Conservation (phyloP, 2,797 vertebrate species). For the Rhynchotus rufescens region DNA sequence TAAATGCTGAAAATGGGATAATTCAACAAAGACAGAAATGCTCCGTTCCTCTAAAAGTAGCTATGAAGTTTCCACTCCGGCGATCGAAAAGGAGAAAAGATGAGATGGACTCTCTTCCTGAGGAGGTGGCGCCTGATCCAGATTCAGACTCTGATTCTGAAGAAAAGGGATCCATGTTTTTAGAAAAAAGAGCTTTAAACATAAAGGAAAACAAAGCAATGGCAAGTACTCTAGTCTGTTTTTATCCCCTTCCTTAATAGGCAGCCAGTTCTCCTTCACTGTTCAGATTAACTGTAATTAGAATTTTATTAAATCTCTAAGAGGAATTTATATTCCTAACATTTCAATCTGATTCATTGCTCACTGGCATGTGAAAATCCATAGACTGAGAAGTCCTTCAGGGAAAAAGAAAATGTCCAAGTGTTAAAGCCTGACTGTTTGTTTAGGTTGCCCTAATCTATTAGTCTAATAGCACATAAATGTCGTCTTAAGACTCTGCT, state of each 20-base stretch:
- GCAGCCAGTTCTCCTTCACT: background rate
- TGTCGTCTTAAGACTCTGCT: conserved; percentile 2
- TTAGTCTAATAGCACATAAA: conserved; percentile 26
- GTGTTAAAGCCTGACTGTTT: background rate
- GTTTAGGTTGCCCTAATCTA: background rate
- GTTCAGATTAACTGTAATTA: background rate
- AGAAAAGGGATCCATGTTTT: conserved; percentile 85
- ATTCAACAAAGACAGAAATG: conserved; percentile 68
- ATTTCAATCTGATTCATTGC: background rate
- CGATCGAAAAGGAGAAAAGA: conserved; percentile 67
- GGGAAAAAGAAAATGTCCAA: background rate
- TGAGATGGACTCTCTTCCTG: conserved; percentile 20
- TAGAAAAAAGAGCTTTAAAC: conserved; percentile 93
- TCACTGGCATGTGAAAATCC: background rate
- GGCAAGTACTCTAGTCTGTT: conserved; percentile 77
- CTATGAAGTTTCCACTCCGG: conserved; percentile 89
- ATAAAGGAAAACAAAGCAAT: conserved; percentile 99
- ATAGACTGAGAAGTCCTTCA: background rate
- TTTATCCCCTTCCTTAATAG: background rate
- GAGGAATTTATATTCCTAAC: background rate
- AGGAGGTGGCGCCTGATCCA: conserved; percentile 25
- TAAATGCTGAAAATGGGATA: conserved; percentile 26
- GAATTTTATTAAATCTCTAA: background rate
- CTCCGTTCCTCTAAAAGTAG: conserved; percentile 84
- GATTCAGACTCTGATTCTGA: conserved; percentile 69